Percentiles rank a stretch among this genome's conserved stretches.
These are phyloP conservation scores for Drosophila acutilabella DNA, from an alignment of 2,888 invertebrate genomes.

Conservation along the genomic window DNA sequence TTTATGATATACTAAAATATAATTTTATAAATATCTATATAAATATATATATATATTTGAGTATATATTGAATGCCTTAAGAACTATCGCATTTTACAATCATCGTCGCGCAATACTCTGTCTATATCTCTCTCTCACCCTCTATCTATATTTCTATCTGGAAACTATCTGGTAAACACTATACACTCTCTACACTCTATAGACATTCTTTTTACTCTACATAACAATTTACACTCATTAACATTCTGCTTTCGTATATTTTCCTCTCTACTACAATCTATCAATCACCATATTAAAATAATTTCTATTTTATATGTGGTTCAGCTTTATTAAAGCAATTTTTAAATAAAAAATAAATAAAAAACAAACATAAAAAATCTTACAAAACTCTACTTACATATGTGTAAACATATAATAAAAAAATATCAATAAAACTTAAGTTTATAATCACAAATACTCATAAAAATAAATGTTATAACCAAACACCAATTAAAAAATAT, in stretches of 20 bases:
- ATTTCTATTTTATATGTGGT: slow-evolving; percentile 86
- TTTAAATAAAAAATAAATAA: slow-evolving; percentile 40
- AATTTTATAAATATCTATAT: slow-evolving; percentile 4
- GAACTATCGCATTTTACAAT: slow-evolving; percentile 60
- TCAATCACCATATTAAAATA: slow-evolving; percentile 85
- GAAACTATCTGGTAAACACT: slow-evolving; percentile 43
- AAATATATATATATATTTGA: slow-evolving; percentile 7
- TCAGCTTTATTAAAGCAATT: slow-evolving; percentile 83
- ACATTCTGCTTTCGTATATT: slow-evolving; percentile 46
- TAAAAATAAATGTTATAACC: slow-evolving; percentile 32
- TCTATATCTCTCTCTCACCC: background rate
- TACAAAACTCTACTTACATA: slow-evolving; percentile 49
- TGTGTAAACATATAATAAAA: slow-evolving; percentile 13
- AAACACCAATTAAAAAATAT: slow-evolving; percentile 8
- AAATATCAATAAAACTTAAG: slow-evolving; percentile 47
- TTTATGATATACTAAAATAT: slow-evolving; percentile 31
- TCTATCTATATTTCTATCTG: background rate
- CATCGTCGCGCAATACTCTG: slow-evolving; percentile 46
- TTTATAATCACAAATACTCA: slow-evolving; percentile 25
- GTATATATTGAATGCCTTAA: slow-evolving; percentile 49
- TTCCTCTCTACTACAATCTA: slow-evolving; percentile 55
- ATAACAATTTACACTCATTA: slow-evolving; percentile 38
- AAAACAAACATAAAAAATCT: slow-evolving; percentile 40
- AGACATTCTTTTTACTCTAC: slow-evolving; percentile 24
- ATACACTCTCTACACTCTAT: slow-evolving; percentile 3